Conservation (phyloP, 2,797 vertebrate genomes). For the Tapirus indicus region DNA sequence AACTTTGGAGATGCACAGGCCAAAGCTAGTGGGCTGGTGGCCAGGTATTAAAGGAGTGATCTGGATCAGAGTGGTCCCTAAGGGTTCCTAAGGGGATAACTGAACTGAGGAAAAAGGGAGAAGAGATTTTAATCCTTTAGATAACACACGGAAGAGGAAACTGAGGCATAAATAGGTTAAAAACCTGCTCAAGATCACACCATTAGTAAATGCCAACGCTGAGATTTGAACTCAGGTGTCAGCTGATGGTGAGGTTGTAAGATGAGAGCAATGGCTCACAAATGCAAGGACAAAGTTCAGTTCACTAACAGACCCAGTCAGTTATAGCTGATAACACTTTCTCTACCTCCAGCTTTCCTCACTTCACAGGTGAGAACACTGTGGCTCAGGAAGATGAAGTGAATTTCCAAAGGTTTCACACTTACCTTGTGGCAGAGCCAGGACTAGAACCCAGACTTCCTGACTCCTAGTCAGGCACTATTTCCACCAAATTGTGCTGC, state of each 20-base stretch:
- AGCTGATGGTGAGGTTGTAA: background rate
- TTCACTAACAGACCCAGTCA: background rate
- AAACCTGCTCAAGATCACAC: background rate
- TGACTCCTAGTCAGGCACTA: background rate
- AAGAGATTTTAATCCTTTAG: background rate
- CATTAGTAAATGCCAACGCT: background rate
- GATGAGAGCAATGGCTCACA: background rate
- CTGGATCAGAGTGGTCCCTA: background rate
- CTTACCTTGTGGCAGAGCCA: background rate
- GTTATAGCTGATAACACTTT: background rate
- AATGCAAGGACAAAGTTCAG: background rate
- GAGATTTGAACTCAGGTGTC: background rate
- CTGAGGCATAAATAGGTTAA: background rate
- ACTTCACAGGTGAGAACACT: background rate
- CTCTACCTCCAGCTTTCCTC: background rate
- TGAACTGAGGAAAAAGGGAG: background rate
- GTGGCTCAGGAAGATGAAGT: background rate
- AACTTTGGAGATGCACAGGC: background rate
- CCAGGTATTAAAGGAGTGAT: background rate
- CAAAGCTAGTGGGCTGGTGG: background rate
- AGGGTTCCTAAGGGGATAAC: background rate
- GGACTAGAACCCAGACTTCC: too few relatives aligned
- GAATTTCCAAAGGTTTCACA: background rate
- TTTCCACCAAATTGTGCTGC: too few relatives aligned
- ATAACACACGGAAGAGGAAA: background rate